These are phyloP conservation scores for Tethya wilhelma DNA, from an alignment of 37 sponge, comb jelly and placozoan species.

Conservation along the genomic window DNA sequence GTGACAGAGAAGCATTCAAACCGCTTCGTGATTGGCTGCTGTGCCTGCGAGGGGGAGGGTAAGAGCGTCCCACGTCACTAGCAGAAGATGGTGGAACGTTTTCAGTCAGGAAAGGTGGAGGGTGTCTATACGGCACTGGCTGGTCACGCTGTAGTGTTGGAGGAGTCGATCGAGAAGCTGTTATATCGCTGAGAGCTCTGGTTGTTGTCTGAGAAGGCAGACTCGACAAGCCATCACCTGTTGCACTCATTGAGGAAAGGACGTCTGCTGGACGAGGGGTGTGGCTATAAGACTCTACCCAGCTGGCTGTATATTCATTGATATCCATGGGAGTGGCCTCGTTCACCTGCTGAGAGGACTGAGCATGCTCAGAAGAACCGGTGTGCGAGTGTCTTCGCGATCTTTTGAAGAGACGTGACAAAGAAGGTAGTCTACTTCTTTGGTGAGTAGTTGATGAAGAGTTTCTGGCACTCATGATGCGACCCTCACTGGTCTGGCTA, in stretches of 20 bases:
- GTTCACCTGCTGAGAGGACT: not conserved
- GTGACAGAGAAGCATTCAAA: not conserved
- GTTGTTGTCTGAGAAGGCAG: no score
- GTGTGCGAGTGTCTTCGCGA: not conserved
- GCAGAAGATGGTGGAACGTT: not conserved
- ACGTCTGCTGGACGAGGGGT: slow-evolving; percentile 32
- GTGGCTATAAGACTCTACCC: slow-evolving; percentile 47
- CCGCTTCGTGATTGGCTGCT: not conserved
- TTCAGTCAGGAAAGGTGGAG: slow-evolving; percentile 33
- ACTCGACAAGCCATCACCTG: not conserved
- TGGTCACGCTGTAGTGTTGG: not conserved
- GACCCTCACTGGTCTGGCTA: not conserved
- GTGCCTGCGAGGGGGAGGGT: not conserved
- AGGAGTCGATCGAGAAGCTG: not conserved
- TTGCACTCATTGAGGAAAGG: not conserved
- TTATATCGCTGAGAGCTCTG: not conserved
- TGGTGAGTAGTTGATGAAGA: not conserved
- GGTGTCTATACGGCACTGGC: slow-evolving; percentile 40
- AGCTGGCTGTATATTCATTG: slow-evolving; percentile 30
- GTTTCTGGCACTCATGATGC: not conserved
- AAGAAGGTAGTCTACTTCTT: slow-evolving; percentile 10
- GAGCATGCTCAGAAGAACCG: not conserved
- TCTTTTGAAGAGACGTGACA: slow-evolving; percentile 27
- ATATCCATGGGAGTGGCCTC: not conserved
- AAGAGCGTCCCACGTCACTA: not conserved